Evolutionary conservation across 2,113 vertebrate species (phyloP).

Genomic region (Hiodon tergisus): DNA sequence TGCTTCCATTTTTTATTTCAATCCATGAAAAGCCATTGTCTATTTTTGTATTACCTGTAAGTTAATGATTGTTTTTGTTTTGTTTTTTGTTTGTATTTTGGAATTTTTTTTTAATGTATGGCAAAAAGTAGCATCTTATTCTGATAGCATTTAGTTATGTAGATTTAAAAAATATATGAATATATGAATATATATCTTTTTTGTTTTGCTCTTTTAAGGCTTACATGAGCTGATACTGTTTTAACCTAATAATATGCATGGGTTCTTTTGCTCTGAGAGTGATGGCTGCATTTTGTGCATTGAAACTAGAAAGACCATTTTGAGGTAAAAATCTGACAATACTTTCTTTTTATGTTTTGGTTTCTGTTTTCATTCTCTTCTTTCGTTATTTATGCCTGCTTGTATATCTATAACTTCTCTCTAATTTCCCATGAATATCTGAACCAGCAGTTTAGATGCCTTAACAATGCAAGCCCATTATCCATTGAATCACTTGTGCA

Average conservation of each 20-base stretch:
- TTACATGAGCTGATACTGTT: conserved; percentile 83
- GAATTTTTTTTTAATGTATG: conserved; percentile 76
- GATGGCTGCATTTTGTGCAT: conserved; percentile 78
- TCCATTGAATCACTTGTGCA: conserved; percentile 89
- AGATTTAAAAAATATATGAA: conserved; percentile 84
- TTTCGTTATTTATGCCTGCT: conserved; percentile 87
- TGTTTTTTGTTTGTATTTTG: conserved; percentile 59
- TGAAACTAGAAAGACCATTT: conserved; percentile 76
- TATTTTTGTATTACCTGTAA: conserved; percentile 99
- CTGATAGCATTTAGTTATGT: conserved; percentile 93
- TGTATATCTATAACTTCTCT: conserved; percentile 77
- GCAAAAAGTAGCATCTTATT: conserved; percentile 95
- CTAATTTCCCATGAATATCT: conserved; percentile 84
- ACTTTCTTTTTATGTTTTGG: conserved; percentile 60
- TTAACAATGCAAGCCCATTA: conserved; percentile 97
- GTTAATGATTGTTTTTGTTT: conserved; percentile 71
- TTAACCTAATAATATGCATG: conserved; percentile 95
- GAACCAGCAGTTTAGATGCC: conserved; percentile 99
- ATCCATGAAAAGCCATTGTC: conserved; percentile 82
- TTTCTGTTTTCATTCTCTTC: conserved; percentile 26
- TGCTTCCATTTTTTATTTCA: conserved; percentile 81
- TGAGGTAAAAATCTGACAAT: conserved; percentile 76
- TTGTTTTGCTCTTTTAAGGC: conserved; percentile 78
- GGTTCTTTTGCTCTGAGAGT: conserved; percentile 76
- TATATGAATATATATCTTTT: conserved; percentile 67